Evolutionary conservation across 2,888 invertebrate genomes (phyloP), one percentile per base, ranked within the genome.

Genomic region (Podabrus alpinus): DNA sequence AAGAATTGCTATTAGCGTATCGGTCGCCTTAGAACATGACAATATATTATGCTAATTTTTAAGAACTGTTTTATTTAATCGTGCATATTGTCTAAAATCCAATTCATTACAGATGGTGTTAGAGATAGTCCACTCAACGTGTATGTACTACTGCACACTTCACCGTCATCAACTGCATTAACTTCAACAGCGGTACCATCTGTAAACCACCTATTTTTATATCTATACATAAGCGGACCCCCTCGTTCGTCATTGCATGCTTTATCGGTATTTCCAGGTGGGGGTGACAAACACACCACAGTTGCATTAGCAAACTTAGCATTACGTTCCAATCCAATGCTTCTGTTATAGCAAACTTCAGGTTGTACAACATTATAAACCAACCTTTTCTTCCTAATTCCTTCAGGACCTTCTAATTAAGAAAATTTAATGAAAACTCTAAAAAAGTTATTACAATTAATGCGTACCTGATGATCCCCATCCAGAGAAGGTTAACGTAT

Each of bases 231-330:
- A 11, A 76, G 67, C 1, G 76, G 71, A 17, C 73, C 70, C 9
- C 76, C 76, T 15, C 64, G 68, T 7, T 76, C 73, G 10, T 69
- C 76, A 68, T 66, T 66, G 16, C 76, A 76, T 4, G 71, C 73
- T 11, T 25, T n/a, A 17, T 25, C 16, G 7, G 59, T 68, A 60
- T 71, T 71, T 10, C 66, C 66, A 15, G 67, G n/a, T 15, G 66
- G n/a, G 0, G 70, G 62, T 9, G 15, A 13, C 15, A 68, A 3
- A 9, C 75, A 75, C 10, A 68, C 45, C 10, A 75, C 59, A 62
- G 15, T 24, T 1, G 62, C 70, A 13, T 72, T 66, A 1, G 75
- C 72, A 25, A 64, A 70, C 16, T 73, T 29, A 10, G 69, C 25
- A 9, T 70, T 72, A 11, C 61, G 68, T 70, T 70, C 29, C n/a